Conservation (phyloP, 2,797 vertebrate species). For the Lepilemur ruficaudatus region DNA sequence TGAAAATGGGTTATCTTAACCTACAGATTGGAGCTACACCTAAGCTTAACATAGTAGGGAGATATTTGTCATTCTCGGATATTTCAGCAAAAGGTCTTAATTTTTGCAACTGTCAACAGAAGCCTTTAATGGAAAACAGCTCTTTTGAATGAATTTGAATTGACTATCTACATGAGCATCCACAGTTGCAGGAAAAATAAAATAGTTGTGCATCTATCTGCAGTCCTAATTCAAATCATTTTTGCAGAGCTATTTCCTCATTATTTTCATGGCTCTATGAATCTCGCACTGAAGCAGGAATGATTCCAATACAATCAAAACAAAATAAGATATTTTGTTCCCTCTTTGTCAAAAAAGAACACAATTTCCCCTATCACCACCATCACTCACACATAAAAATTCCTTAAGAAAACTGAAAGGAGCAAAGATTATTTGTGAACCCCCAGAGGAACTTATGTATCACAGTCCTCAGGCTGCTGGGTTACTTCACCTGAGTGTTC, state of each 20-base stretch:
- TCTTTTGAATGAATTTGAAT: conserved; percentile 23
- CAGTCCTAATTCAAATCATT: background rate
- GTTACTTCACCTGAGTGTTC: conserved; percentile 66
- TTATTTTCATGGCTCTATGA: conserved; percentile 25
- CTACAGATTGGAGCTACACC: background rate
- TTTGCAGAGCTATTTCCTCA: conserved; percentile 7
- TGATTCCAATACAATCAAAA: background rate
- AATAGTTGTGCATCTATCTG: background rate
- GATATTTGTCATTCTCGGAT: background rate
- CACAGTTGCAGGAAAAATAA: conserved; percentile 14
- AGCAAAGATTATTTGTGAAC: background rate
- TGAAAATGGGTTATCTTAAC: conserved; percentile 36
- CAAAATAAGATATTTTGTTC: background rate
- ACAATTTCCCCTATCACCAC: background rate
- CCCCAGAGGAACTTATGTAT: background rate
- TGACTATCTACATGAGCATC: conserved; percentile 32
- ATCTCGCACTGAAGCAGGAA: background rate
- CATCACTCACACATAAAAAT: background rate
- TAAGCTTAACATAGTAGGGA: background rate
- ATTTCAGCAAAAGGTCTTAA: conserved; percentile 18
- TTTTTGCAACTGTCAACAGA: conserved; percentile 30
- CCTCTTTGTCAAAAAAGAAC: background rate
- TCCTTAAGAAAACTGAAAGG: background rate
- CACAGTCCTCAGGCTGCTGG: background rate
- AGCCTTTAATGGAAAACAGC: background rate